Evolutionary conservation across 2,888 invertebrate species (phyloP), one percentile per base, ranked within the genome.

Genomic region (Hypselothyrea guttata): DNA sequence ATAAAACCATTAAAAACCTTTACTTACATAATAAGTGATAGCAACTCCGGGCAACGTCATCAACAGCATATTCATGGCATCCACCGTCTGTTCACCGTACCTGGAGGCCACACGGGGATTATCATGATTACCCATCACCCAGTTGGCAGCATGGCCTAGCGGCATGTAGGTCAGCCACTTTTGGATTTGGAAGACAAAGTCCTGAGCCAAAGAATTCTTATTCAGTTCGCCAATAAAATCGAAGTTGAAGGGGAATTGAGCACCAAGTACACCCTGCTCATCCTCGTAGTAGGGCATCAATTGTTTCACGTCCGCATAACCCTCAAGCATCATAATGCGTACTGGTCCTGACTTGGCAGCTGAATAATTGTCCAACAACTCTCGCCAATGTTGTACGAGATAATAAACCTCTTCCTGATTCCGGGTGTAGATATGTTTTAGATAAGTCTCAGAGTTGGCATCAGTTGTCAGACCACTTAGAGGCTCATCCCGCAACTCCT

Each of bases 41-140:
- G 94, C 93, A 4, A 96, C 93, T 15, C 98, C 98, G 0, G 97
- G 97, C 51, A 98, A 90, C 9, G 97, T 91, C 86, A 96, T 91
- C 15, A 93, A 90, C 44, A 98, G 88, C 94, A 97, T 96, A 84
- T 96, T 95, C 84, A 97, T 92, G n/a, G 94, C 94, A 88, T 97
- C 96, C 0, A 94, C 93, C 64, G 60, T 16, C 13, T 47, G n/a
- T 0, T 9, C 53, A 0, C 75, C 79, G 64, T 93, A 94, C 69
- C 96, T 92, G 0, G 94, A 92, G 0, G 93, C 94, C 5, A 93
- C 92, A 67, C 96, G 92, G 11, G 89, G 91, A 41, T 93, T 92
- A 84, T 96, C 96, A 71, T 96, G 96, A 87, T 96, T 96, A 18
- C 96, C 96, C 84, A 95, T 91, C 89, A 95, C 95, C 95, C 95